phyloP scores from a whole-genome alignment of 1,140 invertebrate species.

The Drosophila repletoides region DNA sequence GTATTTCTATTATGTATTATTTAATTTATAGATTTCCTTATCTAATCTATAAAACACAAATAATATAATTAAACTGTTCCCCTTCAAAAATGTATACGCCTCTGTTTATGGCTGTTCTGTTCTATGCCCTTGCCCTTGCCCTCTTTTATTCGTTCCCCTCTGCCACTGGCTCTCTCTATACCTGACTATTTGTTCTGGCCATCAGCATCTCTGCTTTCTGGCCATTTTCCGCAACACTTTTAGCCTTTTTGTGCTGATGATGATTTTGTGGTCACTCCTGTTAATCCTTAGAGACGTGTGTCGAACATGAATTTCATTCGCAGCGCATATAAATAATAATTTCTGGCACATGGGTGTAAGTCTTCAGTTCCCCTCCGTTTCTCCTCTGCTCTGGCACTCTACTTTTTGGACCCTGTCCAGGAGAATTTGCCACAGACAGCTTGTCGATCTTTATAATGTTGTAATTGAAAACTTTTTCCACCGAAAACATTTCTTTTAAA shows the following conservation, averaged over 20 bases:
- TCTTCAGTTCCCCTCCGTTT: too few species aligned
- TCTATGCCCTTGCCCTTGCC: neutral
- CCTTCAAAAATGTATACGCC: too few species aligned
- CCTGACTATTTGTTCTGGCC: too few species aligned
- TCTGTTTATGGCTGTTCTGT: too few species aligned
- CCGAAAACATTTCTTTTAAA: slow-evolving; percentile 72
- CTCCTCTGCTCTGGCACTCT: too few species aligned
- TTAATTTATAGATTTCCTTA: too few species aligned
- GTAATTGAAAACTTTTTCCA: slow-evolving; percentile 81
- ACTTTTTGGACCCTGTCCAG: slow-evolving; percentile 31
- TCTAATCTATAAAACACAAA: too few species aligned
- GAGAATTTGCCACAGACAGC: slow-evolving; percentile 80
- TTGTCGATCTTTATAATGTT: slow-evolving; percentile 82
- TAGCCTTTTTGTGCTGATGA: slow-evolving; percentile 66
- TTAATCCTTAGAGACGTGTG: slow-evolving; percentile 82
- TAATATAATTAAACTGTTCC: too few species aligned
- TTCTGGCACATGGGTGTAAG: slow-evolving; percentile 48
- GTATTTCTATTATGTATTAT: too few species aligned
- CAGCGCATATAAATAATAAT: slow-evolving; percentile 81
- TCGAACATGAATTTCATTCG: slow-evolving; percentile 79
- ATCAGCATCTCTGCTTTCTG: slow-evolving; percentile 33
- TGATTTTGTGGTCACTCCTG: slow-evolving; percentile 82
- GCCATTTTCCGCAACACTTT: slow-evolving; percentile 32
- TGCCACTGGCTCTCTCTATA: neutral
- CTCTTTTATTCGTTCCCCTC: neutral